Base-by-base conservation (phyloP, 2,797 vertebrate species). In the Antennarius maculatus region DNA sequence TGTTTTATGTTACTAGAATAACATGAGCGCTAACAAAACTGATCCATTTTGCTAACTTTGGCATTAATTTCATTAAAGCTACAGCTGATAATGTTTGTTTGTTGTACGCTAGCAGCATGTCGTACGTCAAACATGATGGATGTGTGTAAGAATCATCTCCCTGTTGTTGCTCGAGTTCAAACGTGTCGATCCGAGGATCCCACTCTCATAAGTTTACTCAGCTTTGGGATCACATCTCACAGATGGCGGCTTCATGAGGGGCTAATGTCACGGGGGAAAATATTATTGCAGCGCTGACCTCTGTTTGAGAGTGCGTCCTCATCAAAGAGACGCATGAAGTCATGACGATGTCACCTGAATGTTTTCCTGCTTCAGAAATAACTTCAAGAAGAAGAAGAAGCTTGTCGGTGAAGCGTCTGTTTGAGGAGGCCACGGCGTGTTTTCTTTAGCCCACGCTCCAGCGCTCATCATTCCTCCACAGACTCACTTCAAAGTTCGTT, bases 401-500 rank as follows among this genome's bases (percentile, higher is more conserved):
- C 23, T 37, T 50, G 28, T 42, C 16, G 27, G 1, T 51, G 15
- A 54, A 62, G 68, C 7, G 61, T 75, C 75, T 89, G 71, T 91
- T 79, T 85, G 85, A 73, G 79, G 55, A 58, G 92, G 86, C 84
- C 84, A 72, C 79, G 87, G 84, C 60, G 62, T 93, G 83, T 95
- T 94, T 95, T 88, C 80, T 91, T 77, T 93, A 92, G 91, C 76
- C 74, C 88, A 89, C 80, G 85, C 81, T 90, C 91, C 90, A 92
- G 87, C 85, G 86, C 92, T 86, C 88, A 80, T 80, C 85, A 88
- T 92, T 92, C 86, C 54, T 93, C 89, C 92, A 90, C 90, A 93
- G 85, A 88, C 42, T 77, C 83, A 95, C 94, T 95, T 96, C 95
- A 97, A 96, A 96, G 95, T 59, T 48, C 75, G 86, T 85, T 45